These are phyloP conservation scores for Lepus americanus DNA, from an alignment of 2,113 vertebrate genomes.

Conservation along the genomic window DNA sequence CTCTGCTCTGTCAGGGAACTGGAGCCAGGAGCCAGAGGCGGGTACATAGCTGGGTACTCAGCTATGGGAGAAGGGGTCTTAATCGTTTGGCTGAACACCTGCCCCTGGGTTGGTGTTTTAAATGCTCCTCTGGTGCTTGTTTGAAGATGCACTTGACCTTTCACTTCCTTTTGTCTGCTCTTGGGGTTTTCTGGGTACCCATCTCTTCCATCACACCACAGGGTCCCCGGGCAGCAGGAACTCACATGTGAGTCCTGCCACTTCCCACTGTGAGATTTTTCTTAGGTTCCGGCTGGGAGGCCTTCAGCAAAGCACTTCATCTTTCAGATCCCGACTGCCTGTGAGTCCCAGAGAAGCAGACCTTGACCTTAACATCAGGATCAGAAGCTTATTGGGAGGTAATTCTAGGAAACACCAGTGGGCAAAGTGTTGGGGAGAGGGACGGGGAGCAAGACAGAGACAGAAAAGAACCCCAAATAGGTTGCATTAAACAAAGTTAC, in stretches of 20 bases:
- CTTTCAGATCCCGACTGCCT: background rate
- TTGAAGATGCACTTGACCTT: constrained; percentile 31
- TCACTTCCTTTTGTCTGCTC: background rate
- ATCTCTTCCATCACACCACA: background rate
- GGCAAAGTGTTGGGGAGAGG: background rate
- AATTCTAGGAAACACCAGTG: background rate
- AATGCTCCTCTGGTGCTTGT: background rate
- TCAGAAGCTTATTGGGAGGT: background rate
- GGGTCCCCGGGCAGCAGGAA: background rate
- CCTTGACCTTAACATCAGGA: background rate
- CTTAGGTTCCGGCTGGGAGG: too few species aligned
- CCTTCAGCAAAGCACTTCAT: background rate
- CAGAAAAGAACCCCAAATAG: background rate
- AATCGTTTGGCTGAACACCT: too few species aligned
- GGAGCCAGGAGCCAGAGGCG: too few species aligned
- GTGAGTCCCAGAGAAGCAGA: background rate
- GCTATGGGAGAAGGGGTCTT: too few species aligned
- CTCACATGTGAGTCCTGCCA: background rate
- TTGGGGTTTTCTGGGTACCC: background rate
- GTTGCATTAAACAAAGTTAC: background rate
- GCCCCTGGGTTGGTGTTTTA: background rate
- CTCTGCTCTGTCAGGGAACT: too few species aligned
- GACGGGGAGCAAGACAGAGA: background rate
- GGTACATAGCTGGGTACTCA: too few species aligned
- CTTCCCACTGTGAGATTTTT: background rate